phyloP scores from a whole-genome alignment of 2,797 vertebrate species.

The Pangasius macronema region DNA sequence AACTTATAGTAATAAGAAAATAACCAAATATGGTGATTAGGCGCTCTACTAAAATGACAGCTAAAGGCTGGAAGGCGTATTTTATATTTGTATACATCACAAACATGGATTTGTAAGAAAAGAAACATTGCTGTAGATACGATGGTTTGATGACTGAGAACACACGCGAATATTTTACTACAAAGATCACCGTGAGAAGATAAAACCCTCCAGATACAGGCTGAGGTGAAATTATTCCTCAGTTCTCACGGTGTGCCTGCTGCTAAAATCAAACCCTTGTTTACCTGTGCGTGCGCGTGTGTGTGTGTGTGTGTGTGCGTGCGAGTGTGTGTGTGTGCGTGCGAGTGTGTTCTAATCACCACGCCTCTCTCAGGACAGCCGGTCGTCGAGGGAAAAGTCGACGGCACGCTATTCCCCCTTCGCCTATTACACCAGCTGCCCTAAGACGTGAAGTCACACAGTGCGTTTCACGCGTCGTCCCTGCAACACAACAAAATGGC shows the following conservation, averaged over 20 bases:
- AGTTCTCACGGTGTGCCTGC: neutral
- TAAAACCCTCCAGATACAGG: neutral
- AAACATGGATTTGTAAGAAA: neutral
- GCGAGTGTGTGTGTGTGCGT: constrained; percentile 17
- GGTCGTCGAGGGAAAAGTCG: constrained; percentile 58
- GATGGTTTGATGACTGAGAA: neutral
- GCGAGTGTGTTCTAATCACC: constrained; percentile 11
- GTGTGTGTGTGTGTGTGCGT: neutral
- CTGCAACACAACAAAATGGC: neutral
- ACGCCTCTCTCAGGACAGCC: constrained; percentile 12
- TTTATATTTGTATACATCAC: neutral
- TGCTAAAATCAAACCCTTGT: neutral
- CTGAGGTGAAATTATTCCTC: neutral
- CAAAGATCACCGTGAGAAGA: neutral
- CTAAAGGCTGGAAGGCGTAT: neutral
- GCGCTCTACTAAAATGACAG: neutral
- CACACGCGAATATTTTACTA: neutral
- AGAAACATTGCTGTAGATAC: neutral
- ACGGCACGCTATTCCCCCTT: constrained; percentile 73
- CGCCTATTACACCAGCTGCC: constrained; percentile 71
- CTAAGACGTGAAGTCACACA: constrained; percentile 62
- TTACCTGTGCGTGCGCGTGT: neutral
- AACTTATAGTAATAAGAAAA: neutral
- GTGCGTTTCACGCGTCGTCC: constrained; percentile 44
- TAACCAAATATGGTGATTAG: neutral